Conservation (phyloP, 2,797 vertebrate genomes). For the Dermochelys coriacea region DNA sequence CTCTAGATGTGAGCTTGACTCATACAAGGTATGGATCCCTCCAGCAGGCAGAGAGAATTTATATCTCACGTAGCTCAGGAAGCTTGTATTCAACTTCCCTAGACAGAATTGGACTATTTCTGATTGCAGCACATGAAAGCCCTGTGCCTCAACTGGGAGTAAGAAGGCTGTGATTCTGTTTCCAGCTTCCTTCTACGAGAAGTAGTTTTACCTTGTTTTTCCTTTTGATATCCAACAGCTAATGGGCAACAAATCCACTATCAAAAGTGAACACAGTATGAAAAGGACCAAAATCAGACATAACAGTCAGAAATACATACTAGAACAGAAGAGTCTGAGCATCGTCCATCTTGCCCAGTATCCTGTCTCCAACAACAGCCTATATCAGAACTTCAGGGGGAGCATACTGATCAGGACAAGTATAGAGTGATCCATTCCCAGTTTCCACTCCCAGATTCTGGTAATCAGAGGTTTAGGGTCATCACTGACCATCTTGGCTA, state of each 20-base stretch:
- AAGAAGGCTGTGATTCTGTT: background rate
- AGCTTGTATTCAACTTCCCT: background rate
- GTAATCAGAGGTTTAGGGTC: background rate
- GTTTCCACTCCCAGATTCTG: background rate
- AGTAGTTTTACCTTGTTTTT: background rate
- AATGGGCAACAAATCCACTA: background rate
- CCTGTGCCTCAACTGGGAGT: background rate
- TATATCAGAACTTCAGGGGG: background rate
- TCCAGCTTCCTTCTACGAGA: background rate
- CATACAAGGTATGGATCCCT: background rate
- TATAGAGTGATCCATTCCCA: background rate
- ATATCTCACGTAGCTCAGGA: background rate
- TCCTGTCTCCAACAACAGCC: background rate
- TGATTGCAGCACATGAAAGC: background rate
- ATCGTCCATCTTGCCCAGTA: background rate
- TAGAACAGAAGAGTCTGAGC: background rate
- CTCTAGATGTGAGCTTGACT: background rate
- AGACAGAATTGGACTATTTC: background rate
- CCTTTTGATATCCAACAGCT: background rate
- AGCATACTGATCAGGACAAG: background rate
- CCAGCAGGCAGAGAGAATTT: background rate
- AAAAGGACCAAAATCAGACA: background rate
- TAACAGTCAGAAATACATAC: background rate
- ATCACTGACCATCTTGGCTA: background rate
- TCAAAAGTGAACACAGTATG: background rate